phyloP scores from a whole-genome alignment of 2,113 vertebrate species.

The Alectura lathami region DNA sequence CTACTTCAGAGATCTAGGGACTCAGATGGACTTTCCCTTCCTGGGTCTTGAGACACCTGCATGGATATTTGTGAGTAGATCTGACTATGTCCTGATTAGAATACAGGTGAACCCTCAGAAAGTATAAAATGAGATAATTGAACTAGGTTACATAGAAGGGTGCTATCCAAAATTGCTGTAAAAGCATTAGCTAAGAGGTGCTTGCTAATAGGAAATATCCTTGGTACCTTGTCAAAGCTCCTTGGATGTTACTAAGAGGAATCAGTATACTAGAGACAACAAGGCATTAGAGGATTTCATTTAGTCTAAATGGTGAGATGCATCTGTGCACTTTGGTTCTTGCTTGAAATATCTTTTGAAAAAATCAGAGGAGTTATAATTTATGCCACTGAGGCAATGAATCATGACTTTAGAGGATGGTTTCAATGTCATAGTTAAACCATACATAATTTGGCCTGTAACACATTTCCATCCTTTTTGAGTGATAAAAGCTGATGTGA shows the following conservation, averaged over 20 bases:
- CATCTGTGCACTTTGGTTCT: not conserved
- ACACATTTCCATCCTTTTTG: not conserved
- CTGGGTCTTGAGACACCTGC: not conserved
- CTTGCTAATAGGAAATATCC: not conserved
- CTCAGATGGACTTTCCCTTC: not conserved
- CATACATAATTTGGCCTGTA: not conserved
- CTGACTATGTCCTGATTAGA: not conserved
- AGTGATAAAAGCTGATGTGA: not conserved
- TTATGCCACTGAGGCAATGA: not conserved
- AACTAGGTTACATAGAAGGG: not conserved
- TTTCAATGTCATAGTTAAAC: not conserved
- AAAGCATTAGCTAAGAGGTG: not conserved
- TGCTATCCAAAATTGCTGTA: not conserved
- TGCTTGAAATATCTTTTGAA: not conserved
- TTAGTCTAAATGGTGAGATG: not conserved
- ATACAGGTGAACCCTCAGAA: not conserved
- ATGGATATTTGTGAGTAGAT: not conserved
- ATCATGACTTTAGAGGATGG: not conserved
- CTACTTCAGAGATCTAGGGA: not conserved
- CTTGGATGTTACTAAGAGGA: not conserved
- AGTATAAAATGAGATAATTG: not conserved
- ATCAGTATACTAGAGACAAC: not conserved
- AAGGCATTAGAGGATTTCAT: accelerated
- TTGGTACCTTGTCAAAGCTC: not conserved
- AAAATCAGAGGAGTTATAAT: not conserved